Base-by-base conservation (phyloP, 2,113 vertebrate species). In the Caretta caretta region DNA sequence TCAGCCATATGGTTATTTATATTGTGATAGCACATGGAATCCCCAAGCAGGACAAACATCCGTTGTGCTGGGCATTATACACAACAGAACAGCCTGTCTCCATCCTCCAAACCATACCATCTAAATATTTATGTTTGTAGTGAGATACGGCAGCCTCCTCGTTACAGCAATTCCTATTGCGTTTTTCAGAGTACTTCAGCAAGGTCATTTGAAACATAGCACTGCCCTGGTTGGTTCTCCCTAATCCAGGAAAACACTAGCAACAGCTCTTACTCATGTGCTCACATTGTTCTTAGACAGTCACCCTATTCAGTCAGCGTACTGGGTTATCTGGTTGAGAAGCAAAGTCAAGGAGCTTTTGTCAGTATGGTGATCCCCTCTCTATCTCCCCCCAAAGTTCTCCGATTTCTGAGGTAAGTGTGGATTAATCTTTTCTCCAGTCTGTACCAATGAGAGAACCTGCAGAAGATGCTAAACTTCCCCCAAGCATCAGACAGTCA, bases 71-170 rank as follows among this genome's bases (percentile, higher is more conserved):
- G 48, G 72, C 59, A 86, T 53, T 49, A 14, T 8, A 53, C 2
- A 24, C 31, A 42, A 56, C 2, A 35, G 35, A 17, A 53, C 14
- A 75, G 20, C 38, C 29, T 27, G 69, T 3, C 6, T 72, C 24
- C 19, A 27, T n/a, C 50, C 7, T 1, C 0, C 24, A 48, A 42
- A 27, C n/a, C 65, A 22, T 22, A 72, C n/a, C 0, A 9, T 6
- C 1, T 0, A 0, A 11, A 48, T 38, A 69, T 10, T 42, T 1
- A 35, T 22, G 42, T 4, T 16, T 31, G 83, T 50, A 78, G 13
- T 12, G 25, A 78, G 25, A 78, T 25, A 25, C 22, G 27, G 75
- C 8, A 38, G 35, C 65, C 12, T 9, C 6, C 56, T 8, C 69
- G 29, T 0, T 12, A 53, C 16, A 86, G 85, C 12, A 42, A 84